A percentile compares a stretch with the other conserved stretches of the same genome.
phyloP scores from a whole-genome alignment of 1,140 invertebrate species.

The Teleogryllus occipitalis region DNA sequence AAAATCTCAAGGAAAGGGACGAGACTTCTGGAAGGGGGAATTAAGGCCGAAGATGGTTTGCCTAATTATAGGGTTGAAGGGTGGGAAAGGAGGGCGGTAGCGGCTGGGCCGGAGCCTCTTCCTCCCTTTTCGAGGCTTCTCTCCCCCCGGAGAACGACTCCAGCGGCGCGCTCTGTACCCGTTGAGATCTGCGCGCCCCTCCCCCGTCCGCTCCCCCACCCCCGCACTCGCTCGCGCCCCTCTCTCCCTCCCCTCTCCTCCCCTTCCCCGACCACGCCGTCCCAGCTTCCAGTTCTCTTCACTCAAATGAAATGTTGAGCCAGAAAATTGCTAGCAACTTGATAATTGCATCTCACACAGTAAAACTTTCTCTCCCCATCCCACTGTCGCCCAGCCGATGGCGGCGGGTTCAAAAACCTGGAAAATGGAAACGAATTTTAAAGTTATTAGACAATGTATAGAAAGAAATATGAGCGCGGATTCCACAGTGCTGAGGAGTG shows the following conservation, averaged over 20 bases:
- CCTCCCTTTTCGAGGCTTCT: no score
- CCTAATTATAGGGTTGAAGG: background rate
- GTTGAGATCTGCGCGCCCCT: no score
- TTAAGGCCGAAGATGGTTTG: background rate
- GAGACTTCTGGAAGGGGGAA: background rate
- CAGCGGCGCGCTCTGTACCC: no score
- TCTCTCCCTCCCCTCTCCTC: background rate
- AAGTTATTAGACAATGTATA: background rate
- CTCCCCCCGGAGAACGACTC: no score
- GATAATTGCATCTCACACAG: constrained; percentile 13
- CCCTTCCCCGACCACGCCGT: no score
- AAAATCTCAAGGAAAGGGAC: background rate
- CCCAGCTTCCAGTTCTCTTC: background rate
- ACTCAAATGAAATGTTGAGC: constrained; percentile 14
- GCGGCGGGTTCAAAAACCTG: constrained; percentile 1
- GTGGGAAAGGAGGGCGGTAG: background rate
- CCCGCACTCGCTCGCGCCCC: background rate
- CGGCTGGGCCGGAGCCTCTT: no score
- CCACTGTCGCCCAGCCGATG: background rate
- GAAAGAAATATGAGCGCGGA: background rate
- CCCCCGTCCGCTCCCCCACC: no score
- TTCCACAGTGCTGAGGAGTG: no score
- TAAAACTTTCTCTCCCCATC: constrained; percentile 2
- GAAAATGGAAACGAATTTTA: constrained; percentile 9
- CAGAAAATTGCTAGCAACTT: constrained; percentile 14